A percentile compares a stretch with the other conserved stretches of the same genome.
Conservation (phyloP, 2,797 vertebrate genomes). For the Pteropus rufus region DNA sequence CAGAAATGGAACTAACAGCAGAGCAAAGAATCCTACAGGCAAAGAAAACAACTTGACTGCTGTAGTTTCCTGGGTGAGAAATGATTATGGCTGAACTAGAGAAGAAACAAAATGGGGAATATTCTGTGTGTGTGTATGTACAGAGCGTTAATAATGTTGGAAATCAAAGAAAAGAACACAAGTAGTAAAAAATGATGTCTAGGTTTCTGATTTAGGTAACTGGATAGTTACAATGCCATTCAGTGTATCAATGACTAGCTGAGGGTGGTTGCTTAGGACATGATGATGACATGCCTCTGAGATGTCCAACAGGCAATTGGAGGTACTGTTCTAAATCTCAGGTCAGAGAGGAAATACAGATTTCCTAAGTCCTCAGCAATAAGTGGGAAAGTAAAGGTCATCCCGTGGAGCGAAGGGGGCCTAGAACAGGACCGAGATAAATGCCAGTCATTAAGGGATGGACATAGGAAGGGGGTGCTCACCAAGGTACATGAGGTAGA, state of each 20-base stretch:
- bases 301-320: not conserved
- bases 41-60: not conserved
- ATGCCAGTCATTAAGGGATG: not conserved
- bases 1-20: not conserved
- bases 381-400: not conserved
- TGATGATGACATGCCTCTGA: not conserved
- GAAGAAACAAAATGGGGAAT: not conserved
- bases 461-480: not conserved
- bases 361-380: not conserved
- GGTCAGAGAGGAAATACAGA: not conserved
- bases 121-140: not conserved
- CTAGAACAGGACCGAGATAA: not conserved
- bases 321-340: not conserved
- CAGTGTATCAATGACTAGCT: not conserved
- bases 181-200: not conserved
- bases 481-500: not conserved
- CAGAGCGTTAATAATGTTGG: not conserved
- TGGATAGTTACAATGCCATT: not conserved
- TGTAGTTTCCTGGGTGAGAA: not conserved
- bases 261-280: not conserved
- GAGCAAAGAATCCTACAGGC: not conserved
- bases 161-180: not conserved
- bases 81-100: not conserved
- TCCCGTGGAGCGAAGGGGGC: not conserved
- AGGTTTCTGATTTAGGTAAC: not conserved